Evolutionary conservation across 2,797 vertebrate species (phyloP).

Genomic region (Micromesistius poutassou): DNA sequence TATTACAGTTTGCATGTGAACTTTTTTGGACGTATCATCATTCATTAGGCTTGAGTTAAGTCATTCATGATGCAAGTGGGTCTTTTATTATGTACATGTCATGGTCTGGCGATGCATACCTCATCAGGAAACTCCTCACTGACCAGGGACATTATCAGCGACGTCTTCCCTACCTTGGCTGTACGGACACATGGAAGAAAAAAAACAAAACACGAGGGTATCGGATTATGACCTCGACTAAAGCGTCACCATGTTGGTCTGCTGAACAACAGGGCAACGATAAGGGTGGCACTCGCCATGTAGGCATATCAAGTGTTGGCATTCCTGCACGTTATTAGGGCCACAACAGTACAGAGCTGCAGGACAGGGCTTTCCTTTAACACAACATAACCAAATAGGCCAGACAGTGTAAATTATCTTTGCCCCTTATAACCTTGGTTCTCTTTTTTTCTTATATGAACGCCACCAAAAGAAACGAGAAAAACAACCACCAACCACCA

Average conservation of each 20-base stretch:
- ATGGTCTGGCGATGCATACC: slow-evolving; percentile 65
- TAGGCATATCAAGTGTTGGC: neutral
- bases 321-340: slow-evolving; percentile 4
- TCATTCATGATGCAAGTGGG: neutral
- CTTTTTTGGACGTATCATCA: neutral
- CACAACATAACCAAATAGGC: neutral
- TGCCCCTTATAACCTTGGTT: neutral
- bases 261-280: neutral
- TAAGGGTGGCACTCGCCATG: neutral
- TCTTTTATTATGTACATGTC: neutral
- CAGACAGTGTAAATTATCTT: neutral
- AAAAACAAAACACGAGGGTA: neutral
- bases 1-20: neutral
- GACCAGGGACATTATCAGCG: slow-evolving; percentile 97
- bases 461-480: neutral
- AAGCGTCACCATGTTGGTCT: neutral
- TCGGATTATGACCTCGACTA: neutral
- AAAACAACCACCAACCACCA: neutral
- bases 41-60: neutral
- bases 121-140: slow-evolving; percentile 99
- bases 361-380: neutral
- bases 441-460: neutral
- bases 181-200: slow-evolving; percentile 46
- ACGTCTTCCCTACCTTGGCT: slow-evolving; percentile 99
- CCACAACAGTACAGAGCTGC: slow-evolving; percentile 4